Evolutionary conservation across 2,113 vertebrate genomes (phyloP), one percentile per base, ranked within the genome.

Genomic region (Melanocharis versteri): DNA sequence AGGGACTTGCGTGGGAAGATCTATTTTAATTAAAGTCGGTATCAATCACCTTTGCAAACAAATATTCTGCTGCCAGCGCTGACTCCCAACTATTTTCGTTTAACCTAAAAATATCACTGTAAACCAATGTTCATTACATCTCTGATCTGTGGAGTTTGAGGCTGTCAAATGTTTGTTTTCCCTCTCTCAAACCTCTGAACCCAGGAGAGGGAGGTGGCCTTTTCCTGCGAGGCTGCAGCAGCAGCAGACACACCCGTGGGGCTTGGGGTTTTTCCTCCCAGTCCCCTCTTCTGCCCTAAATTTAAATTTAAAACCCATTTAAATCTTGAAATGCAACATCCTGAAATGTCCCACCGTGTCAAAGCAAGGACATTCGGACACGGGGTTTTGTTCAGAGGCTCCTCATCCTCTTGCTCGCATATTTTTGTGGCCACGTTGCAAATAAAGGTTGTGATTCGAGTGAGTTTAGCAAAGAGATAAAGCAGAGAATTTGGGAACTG

Each of bases 11-110:
- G 2, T 68, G 42, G 85, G 56, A 64, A 69, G 27, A 24, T 84
- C 76, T 61, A 19, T 54, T 96, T 93, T 61, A 93, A 95, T 93
- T 93, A 87, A 96, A 87, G 31, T 18, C 72, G 56, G 42, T 33
- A 89, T 91, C 91, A 87, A 69, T 87, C 77, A 82, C 44, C 79
- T 76, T 8, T 57, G 21, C 48, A 87, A 61, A 20, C 37, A 56
- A 78, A 51, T 15, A 2, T 64, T 75, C 80, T 37, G 6, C 83
- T 84, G 65, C 61, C 69, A 89, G 40, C n/a, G 12, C 23, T 50
- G 70, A 54, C 61, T 85, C 62, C 28, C 30, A 61, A n/a, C 70
- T 89, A 65, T 91, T 95, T 95, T 66, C 15, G 30, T 57, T 89
- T 14, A 44, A 26, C 33, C 73, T 89, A 85, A 96, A 93, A 95